Evolutionary conservation across 2,888 invertebrate species (phyloP).

Genomic region (Urechis unicinctus): DNA sequence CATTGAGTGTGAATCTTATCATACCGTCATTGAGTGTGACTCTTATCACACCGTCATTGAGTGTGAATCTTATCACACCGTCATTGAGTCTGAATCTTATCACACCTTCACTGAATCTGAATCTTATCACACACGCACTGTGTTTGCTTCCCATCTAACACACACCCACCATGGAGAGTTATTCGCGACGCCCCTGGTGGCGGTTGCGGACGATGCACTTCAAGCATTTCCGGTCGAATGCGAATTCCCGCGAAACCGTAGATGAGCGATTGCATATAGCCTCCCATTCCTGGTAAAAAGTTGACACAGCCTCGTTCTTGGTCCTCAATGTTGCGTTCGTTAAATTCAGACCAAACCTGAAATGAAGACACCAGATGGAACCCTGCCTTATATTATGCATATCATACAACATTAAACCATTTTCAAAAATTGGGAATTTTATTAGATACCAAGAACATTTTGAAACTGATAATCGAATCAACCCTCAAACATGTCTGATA

Average conservation of each 20-base stretch:
- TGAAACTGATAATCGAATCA: no score
- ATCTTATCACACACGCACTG: no score
- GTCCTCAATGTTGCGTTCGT: conserved; percentile 9
- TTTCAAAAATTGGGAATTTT: neutral
- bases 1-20: no score
- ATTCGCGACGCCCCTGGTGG: conserved; percentile 15
- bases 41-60: no score
- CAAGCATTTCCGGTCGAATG: conserved; percentile 24
- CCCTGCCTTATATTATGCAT: neutral
- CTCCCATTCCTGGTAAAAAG: conserved; percentile 26
- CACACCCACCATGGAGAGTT: no score
- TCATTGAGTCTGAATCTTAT: no score
- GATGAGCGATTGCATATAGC: conserved; percentile 25
- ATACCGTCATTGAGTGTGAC: no score
- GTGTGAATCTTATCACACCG: no score
- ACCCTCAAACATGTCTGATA: no score
- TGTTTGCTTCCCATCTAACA: conserved; percentile 4
- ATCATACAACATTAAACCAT: neutral
- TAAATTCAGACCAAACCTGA: conserved; percentile 27
- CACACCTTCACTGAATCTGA: no score
- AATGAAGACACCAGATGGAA: no score
- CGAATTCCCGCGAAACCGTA: conserved; percentile 24
- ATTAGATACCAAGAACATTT: neutral
- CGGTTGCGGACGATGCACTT: conserved; percentile 24
- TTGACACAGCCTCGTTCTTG: conserved; percentile 20